Conservation (phyloP, 2,888 invertebrate genomes). For the Callinectes sapidus region DNA sequence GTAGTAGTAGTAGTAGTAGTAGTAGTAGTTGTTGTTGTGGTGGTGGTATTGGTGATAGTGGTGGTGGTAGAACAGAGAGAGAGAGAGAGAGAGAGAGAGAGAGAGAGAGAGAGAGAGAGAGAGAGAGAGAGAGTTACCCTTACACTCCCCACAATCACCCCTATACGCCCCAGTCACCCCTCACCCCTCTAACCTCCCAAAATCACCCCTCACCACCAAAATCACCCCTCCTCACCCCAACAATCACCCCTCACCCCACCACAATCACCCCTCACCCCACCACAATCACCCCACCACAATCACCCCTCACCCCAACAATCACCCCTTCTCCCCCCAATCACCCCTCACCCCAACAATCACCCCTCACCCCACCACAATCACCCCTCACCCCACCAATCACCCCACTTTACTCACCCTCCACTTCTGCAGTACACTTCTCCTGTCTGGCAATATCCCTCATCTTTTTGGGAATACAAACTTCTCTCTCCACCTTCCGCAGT, state of each 20-base stretch:
- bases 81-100: neutral
- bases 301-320: constrained; percentile 81
- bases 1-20: neutral
- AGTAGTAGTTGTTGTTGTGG: neutral
- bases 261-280: too few species aligned
- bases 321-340: neutral
- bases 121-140: too few species aligned
- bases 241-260: too few species aligned
- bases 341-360: neutral
- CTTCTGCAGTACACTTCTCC: constrained; percentile 87
- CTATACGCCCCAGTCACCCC: too few species aligned
- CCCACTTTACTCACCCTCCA: constrained; percentile 78
- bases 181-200: too few species aligned
- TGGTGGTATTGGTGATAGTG: neutral
- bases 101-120: too few species aligned
- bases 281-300: constrained; percentile 19
- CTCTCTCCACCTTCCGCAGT: constrained; percentile 91
- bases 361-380: too few species aligned
- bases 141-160: too few species aligned
- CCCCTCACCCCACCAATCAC: too few species aligned
- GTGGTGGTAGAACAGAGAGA: neutral
- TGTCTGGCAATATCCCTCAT: constrained; percentile 88
- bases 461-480: constrained; percentile 91
- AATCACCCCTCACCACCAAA: too few species aligned
- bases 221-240: neutral